Evolutionary conservation across 2,113 vertebrate species (phyloP), one percentile per base, ranked within the genome.

Genomic region (Aleadryas rufinucha): DNA sequence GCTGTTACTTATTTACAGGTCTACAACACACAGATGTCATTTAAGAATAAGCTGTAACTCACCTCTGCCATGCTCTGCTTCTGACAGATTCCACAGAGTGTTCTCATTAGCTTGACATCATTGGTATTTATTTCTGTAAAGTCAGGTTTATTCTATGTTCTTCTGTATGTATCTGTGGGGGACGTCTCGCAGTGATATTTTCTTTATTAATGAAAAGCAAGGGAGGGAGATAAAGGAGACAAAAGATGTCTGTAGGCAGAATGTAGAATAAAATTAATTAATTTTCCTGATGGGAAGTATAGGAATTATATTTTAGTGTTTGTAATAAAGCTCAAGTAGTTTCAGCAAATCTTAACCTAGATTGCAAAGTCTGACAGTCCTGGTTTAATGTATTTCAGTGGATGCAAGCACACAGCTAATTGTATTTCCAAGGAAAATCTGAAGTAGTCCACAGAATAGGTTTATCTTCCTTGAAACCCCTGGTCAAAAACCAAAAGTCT

Each of bases 141-240:
- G 27, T 78, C 68, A 78, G 27, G 41, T 77, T 90, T 94, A 53
- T 92, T 82, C 82, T 89, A 33, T n/a, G 59, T 96, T 97, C 77
- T 83, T 88, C 64, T 91, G 9, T 78, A 44, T 49, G 17, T 75
- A 41, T 63, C 52, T 84, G 72, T 68, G 74, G 71, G 44, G 75
- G 47, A 92, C 77, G 39, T 19, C 41, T 87, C 15, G 61, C 35
- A 41, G 53, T 90, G 66, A 49, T 93, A 91, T 63, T 89, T 94
- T 97, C 78, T 93, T 72, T 79, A 50, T 88, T 87, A 91, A 91
- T 94, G 83, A 96, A 82, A 91, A 39, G 39, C 31, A 89, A 89
- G 28, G 9, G 35, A 89, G 47, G 56, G 19, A 83, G 64, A 64
- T 75, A 89, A 93, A 90, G 68, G 42, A 92, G 50, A 84, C 16